Conservation (phyloP, 2,888 invertebrate genomes). For the Cheilosia variabilis region DNA sequence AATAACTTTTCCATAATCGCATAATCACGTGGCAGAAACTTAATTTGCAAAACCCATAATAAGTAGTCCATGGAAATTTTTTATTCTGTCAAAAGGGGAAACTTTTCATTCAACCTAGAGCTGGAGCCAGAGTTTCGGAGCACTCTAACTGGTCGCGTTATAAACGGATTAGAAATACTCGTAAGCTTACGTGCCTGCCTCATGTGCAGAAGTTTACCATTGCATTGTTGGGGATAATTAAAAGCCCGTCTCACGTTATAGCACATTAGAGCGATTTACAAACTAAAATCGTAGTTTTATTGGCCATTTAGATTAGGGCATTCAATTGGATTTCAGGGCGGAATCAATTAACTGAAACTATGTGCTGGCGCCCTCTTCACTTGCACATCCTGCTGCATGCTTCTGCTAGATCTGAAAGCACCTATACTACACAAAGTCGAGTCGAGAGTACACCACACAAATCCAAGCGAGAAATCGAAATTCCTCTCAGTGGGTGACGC, state of each 20-base stretch:
- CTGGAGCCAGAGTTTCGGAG: neutral
- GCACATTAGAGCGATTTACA: slow-evolving; percentile 7
- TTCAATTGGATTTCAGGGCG: slow-evolving; percentile 40
- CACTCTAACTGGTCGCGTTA: slow-evolving; percentile 1
- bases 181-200: slow-evolving; percentile 18
- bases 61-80: slow-evolving; percentile 16
- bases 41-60: slow-evolving; percentile 30
- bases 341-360: slow-evolving; percentile 62
- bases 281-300: slow-evolving; percentile 33
- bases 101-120: neutral
- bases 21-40: slow-evolving; percentile 42
- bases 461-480: slow-evolving; percentile 28
- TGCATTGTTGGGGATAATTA: slow-evolving; percentile 38
- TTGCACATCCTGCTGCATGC: slow-evolving; percentile 24
- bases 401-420: neutral
- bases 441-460: slow-evolving; percentile 10
- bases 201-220: neutral
- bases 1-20: slow-evolving; percentile 41
- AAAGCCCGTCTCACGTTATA: slow-evolving; percentile 6
- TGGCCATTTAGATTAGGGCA: slow-evolving; percentile 47
- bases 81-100: slow-evolving; percentile 23
- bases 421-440: too few species aligned
- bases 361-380: slow-evolving; percentile 25
- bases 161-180: slow-evolving; percentile 18
- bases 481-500: slow-evolving; percentile 9